Conservation (phyloP, 2,888 invertebrate species). For the Xanthia togata region DNA sequence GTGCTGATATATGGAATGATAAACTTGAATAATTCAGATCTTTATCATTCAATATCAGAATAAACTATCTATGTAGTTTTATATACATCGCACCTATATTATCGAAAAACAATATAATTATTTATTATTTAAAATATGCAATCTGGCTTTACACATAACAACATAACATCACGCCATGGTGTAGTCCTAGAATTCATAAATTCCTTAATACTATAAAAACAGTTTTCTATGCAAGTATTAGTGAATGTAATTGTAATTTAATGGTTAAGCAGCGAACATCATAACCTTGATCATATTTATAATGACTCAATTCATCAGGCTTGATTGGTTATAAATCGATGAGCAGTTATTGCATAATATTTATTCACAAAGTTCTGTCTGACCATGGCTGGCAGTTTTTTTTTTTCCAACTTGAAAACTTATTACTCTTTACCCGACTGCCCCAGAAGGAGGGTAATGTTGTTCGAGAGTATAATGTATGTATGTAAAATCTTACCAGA, state of each 20-base stretch:
- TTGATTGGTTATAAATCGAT: constrained; percentile 32
- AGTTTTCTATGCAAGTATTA: too few relatives aligned
- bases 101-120: too few relatives aligned
- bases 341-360: constrained; percentile 26
- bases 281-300: constrained; percentile 41
- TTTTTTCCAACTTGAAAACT: too few relatives aligned
- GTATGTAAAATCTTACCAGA: background rate
- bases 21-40: background rate
- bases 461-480: too few relatives aligned
- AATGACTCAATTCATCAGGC: constrained; percentile 12
- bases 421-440: too few relatives aligned
- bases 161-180: too few relatives aligned
- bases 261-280: constrained; percentile 10
- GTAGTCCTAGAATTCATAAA: too few relatives aligned
- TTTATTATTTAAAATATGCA: too few relatives aligned
- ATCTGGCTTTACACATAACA: too few relatives aligned
- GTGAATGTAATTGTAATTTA: constrained; percentile 11
- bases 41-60: constrained; percentile 18
- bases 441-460: too few relatives aligned
- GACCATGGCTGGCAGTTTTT: too few relatives aligned
- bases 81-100: background rate
- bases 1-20: background rate
- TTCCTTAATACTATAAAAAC: too few relatives aligned
- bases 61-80: constrained; percentile 5
- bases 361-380: constrained; percentile 3